Base-by-base conservation (phyloP, 2,797 vertebrate genomes). In the Parauchenoglanis punctatus region DNA sequence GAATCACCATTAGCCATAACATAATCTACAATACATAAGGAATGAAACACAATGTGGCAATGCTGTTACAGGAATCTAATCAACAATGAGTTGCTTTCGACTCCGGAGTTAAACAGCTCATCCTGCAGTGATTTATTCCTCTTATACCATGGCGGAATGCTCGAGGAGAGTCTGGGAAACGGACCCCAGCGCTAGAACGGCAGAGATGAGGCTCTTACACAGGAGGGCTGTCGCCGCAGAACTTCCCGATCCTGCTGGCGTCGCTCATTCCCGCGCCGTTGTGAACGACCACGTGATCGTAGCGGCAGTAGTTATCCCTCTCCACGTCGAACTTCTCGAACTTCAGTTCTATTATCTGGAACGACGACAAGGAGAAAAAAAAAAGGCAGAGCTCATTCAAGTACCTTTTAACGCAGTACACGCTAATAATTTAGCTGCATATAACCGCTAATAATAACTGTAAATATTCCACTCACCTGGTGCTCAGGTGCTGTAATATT, bases 321-420 rank as follows among this genome's bases (percentile, higher is more conserved):
- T 97, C 97, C 81, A 97, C 95, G 58, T 97, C 97, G 92, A 97
- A 97, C 91, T 97, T 97, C 91, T 97, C 97, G 7, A 97, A 97
- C 87, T 92, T 96, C 88, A 97, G 85, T 85, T 97, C 96, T 92
- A 97, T 96, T 73, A 92, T 90, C 92, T 93, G 63, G 12, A 3
- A 46, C 1, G 25, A 52, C 25, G 28, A 15, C n/a, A 18, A 56
- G 28, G 0, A 8, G 20, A 70, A 40, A 8, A 59, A 40, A 40
- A 40, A 40, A 40, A 40, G 35, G 2, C 35, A 40, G 35, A 40
- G 35, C 35, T 40, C 35, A 40, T 40, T 40, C 35, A 40, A 40
- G 35, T 4, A 18, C 17, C 63, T 25, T n/a, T 63, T 63, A 63
- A 59, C 58, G 20, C 25, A 28, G 25, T 3, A n/a, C 11, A 10